Conservation (phyloP, 2,797 vertebrate species). For the Pantherophis vulpinus region DNA sequence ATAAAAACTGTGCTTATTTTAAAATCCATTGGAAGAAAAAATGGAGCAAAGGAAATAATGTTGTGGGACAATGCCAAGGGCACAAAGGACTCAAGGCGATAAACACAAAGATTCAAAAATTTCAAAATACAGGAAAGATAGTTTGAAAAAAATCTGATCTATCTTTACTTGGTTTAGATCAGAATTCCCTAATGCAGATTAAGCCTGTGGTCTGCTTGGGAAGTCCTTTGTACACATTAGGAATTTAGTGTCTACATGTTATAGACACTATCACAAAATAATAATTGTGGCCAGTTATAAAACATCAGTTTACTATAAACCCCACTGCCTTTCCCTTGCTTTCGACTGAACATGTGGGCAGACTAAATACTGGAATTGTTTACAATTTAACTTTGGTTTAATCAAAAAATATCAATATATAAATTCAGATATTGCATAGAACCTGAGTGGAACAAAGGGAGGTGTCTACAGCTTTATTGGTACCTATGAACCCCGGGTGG, state of each 20-base stretch:
- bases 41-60: neutral
- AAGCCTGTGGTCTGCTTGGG: neutral
- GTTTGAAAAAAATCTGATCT: neutral
- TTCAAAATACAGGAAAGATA: neutral
- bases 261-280: neutral
- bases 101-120: neutral
- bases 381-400: neutral
- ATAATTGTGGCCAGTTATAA: neutral
- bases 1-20: neutral
- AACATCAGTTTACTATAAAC: neutral
- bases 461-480: neutral
- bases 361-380: neutral
- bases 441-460: neutral
- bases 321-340: neutral
- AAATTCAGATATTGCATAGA: neutral
- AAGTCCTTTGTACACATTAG: neutral
- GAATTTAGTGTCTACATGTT: neutral
- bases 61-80: neutral
- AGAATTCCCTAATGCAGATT: neutral
- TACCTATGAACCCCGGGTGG: too few species aligned
- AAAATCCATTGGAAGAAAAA: neutral
- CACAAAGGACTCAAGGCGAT: neutral
- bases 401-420: neutral
- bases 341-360: neutral
- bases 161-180: neutral